Evolutionary conservation across 2,888 invertebrate genomes (phyloP).

Genomic region (Synergus itoensis): DNA sequence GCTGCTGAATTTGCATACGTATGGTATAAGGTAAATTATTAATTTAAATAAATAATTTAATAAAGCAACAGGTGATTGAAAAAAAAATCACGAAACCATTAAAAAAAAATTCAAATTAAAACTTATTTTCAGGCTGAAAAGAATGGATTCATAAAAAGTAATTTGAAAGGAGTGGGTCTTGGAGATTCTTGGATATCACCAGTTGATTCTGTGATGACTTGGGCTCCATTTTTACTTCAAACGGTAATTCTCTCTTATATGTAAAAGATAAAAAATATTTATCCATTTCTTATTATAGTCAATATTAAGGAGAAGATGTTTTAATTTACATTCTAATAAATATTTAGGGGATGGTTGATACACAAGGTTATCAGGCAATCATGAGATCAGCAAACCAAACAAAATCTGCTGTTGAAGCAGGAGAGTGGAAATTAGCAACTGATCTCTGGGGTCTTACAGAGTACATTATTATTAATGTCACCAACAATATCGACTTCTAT

Average conservation of each 20-base stretch:
- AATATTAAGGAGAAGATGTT: not conserved
- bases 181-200: constrained; percentile 96
- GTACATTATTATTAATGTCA: constrained; percentile 81
- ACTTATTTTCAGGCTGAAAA: constrained; percentile 81
- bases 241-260: constrained; percentile 79
- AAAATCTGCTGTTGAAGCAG: constrained; percentile 80
- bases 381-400: constrained; percentile 81
- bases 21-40: constrained; percentile 79
- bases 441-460: constrained; percentile 84
- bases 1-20: constrained; percentile 87
- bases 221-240: constrained; percentile 89
- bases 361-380: constrained; percentile 82
- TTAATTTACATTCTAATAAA: not conserved
- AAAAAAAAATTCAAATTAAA: too few species aligned
- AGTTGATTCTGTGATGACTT: constrained; percentile 89
- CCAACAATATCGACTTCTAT: constrained; percentile 88
- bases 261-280: not conserved
- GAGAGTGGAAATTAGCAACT: constrained; percentile 82
- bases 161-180: constrained; percentile 88
- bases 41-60: too few species aligned
- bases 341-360: constrained; percentile 84
- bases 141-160: constrained; percentile 82
- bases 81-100: not conserved
- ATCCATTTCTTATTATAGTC: too few species aligned
- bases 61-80: not conserved